Evolutionary conservation across 2,797 vertebrate genomes (phyloP).

Genomic region (Pseudochirops cupreus): DNA sequence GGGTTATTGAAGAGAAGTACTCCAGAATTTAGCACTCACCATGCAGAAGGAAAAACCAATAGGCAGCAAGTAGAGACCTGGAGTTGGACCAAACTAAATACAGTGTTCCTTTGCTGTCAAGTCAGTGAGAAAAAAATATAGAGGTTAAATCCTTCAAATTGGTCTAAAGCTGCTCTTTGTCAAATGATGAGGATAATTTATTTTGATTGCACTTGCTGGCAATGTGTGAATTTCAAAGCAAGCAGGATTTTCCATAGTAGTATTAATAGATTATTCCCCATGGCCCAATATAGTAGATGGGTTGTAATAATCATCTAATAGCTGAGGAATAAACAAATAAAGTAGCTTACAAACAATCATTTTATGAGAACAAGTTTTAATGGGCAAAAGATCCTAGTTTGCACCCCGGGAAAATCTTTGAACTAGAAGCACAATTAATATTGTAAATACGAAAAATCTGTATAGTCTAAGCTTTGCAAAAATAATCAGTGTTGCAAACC

Average conservation of each 20-base stretch:
- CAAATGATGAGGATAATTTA: constrained; percentile 51
- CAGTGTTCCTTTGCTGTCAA: constrained; percentile 72
- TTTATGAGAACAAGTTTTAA: constrained; percentile 36
- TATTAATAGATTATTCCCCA: constrained; percentile 50
- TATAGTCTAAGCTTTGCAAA: constrained; percentile 2
- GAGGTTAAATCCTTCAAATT: constrained; percentile 14
- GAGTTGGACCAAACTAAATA: constrained; percentile 15
- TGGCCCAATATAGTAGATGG: constrained; percentile 17
- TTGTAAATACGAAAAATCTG: constrained; percentile 44
- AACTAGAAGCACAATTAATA: constrained; percentile 32
- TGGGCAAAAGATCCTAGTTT: constrained; percentile 5
- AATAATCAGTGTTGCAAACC: constrained; percentile 6
- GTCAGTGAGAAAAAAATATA: constrained; percentile 47
- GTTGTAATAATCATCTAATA: constrained; percentile 37
- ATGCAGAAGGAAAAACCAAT: constrained; percentile 57
- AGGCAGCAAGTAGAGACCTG: constrained; percentile 66
- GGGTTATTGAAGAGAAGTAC: constrained; percentile 72
- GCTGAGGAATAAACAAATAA: constrained; percentile 41
- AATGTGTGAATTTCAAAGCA: constrained; percentile 51
- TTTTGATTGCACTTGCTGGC: constrained; percentile 52
- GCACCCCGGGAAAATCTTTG: constrained; percentile 9
- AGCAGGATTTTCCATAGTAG: constrained; percentile 44
- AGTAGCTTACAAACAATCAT: constrained; percentile 32
- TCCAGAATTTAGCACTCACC: constrained; percentile 58
- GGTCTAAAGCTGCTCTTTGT: constrained; percentile 50